phyloP scores from a whole-genome alignment of 2,888 invertebrate species.

The Eilema depressum region DNA sequence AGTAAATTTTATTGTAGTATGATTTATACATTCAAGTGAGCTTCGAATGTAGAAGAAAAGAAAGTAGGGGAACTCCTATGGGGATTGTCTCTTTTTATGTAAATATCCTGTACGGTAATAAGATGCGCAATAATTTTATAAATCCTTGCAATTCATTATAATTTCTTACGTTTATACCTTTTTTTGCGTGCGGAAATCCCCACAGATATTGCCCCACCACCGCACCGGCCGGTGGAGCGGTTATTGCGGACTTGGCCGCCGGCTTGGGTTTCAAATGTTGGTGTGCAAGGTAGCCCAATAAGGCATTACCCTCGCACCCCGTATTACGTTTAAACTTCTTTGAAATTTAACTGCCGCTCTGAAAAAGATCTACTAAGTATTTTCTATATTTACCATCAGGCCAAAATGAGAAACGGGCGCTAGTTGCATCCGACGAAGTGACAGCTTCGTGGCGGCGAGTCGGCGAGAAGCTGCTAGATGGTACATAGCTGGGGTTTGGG shows the following conservation, averaged over 20 bases:
- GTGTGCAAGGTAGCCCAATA: no score
- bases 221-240: no score
- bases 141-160: no score
- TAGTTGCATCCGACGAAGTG: conserved; percentile 74
- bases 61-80: no score
- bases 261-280: no score
- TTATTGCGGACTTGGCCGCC: no score
- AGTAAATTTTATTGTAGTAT: neutral
- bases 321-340: neutral
- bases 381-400: conserved; percentile 72
- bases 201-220: no score
- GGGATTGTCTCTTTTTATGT: no score
- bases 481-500: conserved; percentile 72
- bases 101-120: neutral
- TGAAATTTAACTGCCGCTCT: neutral
- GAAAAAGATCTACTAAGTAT: neutral
- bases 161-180: no score
- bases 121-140: neutral
- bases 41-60: neutral
- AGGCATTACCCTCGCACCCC: no score
- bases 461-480: conserved; percentile 74
- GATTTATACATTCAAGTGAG: neutral
- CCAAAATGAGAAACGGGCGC: conserved; percentile 77
- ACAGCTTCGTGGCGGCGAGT: conserved; percentile 77
- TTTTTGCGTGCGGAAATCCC: no score